A percentile compares a stretch with the other conserved stretches of the same genome.
Evolutionary conservation across 1,140 invertebrate species (phyloP).

Genomic region (Polypedilum vanderplanki): DNA sequence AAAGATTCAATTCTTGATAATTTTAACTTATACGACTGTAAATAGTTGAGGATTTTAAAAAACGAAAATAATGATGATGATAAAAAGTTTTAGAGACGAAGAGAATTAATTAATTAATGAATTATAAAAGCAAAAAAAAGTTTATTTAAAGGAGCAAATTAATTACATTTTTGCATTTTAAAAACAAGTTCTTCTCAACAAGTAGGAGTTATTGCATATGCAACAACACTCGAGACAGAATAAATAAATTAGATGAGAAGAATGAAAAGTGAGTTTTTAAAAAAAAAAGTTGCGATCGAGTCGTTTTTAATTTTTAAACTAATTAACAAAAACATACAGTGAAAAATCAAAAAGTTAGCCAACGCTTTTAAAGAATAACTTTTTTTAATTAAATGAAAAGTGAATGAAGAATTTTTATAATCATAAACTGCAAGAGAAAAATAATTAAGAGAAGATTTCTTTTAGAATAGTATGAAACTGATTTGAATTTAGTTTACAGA

Average conservation of each 20-base stretch:
- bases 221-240: neutral
- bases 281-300: neutral
- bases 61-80: neutral
- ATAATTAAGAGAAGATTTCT: too few relatives aligned
- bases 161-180: neutral
- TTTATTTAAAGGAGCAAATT: neutral
- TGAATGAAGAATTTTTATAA: neutral
- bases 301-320: neutral
- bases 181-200: neutral
- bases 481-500: too few relatives aligned
- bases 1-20: constrained; percentile 22
- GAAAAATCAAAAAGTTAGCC: neutral
- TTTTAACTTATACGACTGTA: constrained; percentile 28
- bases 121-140: too few relatives aligned
- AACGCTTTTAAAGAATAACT: neutral
- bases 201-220: too few relatives aligned
- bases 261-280: neutral
- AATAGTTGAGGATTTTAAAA: constrained; percentile 25
- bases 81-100: neutral
- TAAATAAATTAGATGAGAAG: neutral
- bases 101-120: too few relatives aligned
- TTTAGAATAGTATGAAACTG: too few relatives aligned
- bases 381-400: constrained; percentile 15
- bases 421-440: too few relatives aligned
- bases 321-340: neutral